A percentile compares a stretch with the other conserved stretches of the same genome.
Conservation (phyloP, 2,888 invertebrate genomes). For the Synanthedon myopaeformis region DNA sequence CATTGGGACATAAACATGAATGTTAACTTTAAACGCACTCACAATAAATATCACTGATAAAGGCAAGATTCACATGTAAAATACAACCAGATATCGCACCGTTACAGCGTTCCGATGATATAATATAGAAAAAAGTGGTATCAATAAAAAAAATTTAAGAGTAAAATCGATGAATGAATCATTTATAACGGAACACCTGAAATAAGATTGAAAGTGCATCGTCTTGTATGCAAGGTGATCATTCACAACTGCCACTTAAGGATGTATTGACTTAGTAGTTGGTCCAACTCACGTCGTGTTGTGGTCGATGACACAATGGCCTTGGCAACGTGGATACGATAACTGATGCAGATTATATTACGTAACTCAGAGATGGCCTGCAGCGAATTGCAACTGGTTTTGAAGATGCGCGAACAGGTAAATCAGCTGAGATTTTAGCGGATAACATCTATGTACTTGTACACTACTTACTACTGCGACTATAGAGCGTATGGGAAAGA, state of each 20-base stretch:
- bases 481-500: constrained; percentile 19
- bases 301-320: constrained; percentile 38
- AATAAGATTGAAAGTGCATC: constrained; percentile 61
- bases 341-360: constrained; percentile 44
- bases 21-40: constrained; percentile 45
- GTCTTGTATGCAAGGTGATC: constrained; percentile 40
- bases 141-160: not conserved
- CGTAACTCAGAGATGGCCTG: constrained; percentile 42
- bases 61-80: constrained; percentile 41
- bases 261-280: constrained; percentile 43
- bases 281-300: constrained; percentile 32
- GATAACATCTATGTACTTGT: constrained; percentile 14
- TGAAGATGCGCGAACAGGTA: constrained; percentile 26
- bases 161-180: constrained; percentile 28
- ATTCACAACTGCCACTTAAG: constrained; percentile 51
- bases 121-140: not conserved
- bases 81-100: constrained; percentile 46
- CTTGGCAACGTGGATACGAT: constrained; percentile 30
- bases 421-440: constrained; percentile 32
- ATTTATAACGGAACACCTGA: constrained; percentile 27
- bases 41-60: constrained; percentile 64
- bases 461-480: constrained; percentile 4
- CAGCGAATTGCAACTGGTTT: constrained; percentile 54
- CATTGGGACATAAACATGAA: constrained; percentile 48
- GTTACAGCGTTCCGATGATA: constrained; percentile 30